phyloP scores from a whole-genome alignment of 2,797 vertebrate species.

The Arnoldichthys spilopterus region DNA sequence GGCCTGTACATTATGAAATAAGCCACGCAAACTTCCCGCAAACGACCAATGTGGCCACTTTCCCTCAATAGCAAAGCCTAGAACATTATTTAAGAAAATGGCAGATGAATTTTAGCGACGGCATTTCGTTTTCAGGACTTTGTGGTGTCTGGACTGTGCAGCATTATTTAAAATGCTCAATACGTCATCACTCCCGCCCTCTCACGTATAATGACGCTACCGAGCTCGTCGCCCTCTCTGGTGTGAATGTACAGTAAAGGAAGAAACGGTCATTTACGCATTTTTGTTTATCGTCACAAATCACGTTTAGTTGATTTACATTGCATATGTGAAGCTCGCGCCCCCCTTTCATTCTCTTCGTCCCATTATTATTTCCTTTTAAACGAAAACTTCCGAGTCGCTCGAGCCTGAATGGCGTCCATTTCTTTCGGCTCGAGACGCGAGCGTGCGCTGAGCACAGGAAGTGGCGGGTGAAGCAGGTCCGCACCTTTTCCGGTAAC shows the following conservation, averaged over 20 bases:
- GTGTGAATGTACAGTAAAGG: background rate
- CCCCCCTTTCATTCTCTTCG: no score
- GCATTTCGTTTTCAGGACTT: no score
- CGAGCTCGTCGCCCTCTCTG: constrained; percentile 17
- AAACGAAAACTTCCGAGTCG: background rate
- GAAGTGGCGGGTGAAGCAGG: constrained; percentile 83
- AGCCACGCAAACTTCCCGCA: no score
- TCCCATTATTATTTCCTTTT: background rate
- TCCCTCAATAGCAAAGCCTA: no score
- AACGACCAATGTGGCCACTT: no score
- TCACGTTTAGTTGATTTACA: background rate
- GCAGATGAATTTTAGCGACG: no score
- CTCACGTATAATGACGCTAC: constrained; percentile 48
- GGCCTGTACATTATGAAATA: no score
- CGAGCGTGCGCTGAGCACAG: constrained; percentile 66
- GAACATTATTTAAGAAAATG: no score
- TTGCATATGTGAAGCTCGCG: background rate
- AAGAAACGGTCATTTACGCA: background rate
- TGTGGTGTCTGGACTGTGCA: background rate
- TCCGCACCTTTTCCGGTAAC: constrained; percentile 88
- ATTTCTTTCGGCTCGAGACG: constrained; percentile 51
- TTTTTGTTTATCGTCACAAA: background rate
- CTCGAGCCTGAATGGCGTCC: constrained; percentile 70
- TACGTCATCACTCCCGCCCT: constrained; percentile 49
- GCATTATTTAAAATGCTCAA: constrained; percentile 62